Percentiles rank a stretch among this genome's conserved stretches.
Conservation (phyloP, 1,140 invertebrate genomes). For the Drosophila prosaltans region DNA sequence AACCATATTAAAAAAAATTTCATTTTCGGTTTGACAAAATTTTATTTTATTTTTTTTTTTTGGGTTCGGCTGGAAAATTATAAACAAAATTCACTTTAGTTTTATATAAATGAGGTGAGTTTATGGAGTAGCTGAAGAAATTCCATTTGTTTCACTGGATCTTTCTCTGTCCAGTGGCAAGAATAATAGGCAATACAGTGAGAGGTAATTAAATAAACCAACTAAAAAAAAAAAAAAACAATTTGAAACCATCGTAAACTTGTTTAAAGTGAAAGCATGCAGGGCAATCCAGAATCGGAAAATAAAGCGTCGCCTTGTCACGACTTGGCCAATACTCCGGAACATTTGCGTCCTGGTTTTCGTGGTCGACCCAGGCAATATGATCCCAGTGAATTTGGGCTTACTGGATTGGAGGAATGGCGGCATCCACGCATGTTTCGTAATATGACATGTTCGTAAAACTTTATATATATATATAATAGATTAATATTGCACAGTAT, state of each 20-base stretch:
- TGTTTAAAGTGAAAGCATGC: background rate
- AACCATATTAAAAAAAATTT: background rate
- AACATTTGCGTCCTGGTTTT: conserved; percentile 43
- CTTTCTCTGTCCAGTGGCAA: background rate
- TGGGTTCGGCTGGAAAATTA: too few relatives aligned
- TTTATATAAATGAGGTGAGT: background rate
- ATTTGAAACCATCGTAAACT: too few relatives aligned
- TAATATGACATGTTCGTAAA: conserved; percentile 42
- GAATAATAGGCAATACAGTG: background rate
- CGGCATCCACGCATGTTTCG: conserved; percentile 49
- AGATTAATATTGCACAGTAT: too few relatives aligned
- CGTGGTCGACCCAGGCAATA: conserved; percentile 34
- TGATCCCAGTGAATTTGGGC: conserved; percentile 48
- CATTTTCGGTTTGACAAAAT: conserved; percentile 41
- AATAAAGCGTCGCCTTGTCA: background rate
- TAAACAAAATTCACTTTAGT: too few relatives aligned
- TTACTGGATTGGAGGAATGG: conserved; percentile 50
- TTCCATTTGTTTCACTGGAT: background rate
- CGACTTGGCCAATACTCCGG: conserved; percentile 41
- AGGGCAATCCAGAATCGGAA: background rate
- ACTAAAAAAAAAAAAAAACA: too few relatives aligned
- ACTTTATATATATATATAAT: background rate
- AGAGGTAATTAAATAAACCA: too few relatives aligned
- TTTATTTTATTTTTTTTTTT: background rate
- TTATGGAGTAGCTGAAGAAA: background rate